A percentile compares a stretch with the other conserved stretches of the same genome.
Evolutionary conservation across 2,113 vertebrate species (phyloP).

Genomic region (Thomomys bottae): DNA sequence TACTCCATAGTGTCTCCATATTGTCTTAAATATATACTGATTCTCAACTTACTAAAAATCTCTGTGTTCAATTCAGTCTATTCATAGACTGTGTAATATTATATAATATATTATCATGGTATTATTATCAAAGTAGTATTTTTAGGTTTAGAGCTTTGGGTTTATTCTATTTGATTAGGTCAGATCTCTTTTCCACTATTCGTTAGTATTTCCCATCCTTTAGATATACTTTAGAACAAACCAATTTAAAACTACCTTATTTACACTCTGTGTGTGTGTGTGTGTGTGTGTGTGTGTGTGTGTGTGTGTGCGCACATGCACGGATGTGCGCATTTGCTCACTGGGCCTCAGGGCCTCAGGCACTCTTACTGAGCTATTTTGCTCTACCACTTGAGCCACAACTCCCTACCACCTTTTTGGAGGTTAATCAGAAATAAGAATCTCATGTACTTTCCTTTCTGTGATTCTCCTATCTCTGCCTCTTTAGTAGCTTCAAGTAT

Average conservation of each 20-base stretch:
- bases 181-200: neutral
- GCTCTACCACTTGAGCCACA: too few species aligned
- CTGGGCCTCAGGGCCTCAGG: too few species aligned
- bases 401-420: too few species aligned
- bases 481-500: too few species aligned
- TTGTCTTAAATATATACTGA: neutral
- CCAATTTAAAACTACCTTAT: neutral
- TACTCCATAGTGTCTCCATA: neutral
- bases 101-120: neutral
- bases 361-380: too few species aligned
- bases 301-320: too few species aligned
- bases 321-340: too few species aligned
- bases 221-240: neutral
- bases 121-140: neutral
- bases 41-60: neutral
- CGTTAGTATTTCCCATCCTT: neutral
- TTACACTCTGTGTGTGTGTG: too few species aligned
- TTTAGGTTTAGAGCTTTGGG: slow-evolving; percentile 6
- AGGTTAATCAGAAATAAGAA: too few species aligned
- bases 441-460: too few species aligned
- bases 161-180: neutral
- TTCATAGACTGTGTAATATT: neutral
- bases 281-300: too few species aligned
- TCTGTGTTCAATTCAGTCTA: neutral
- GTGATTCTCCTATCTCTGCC: too few species aligned